Percentiles rank a stretch among this genome's conserved stretches.
Evolutionary conservation across 2,797 vertebrate species (phyloP).

Genomic region (Hipposideros larvatus): DNA sequence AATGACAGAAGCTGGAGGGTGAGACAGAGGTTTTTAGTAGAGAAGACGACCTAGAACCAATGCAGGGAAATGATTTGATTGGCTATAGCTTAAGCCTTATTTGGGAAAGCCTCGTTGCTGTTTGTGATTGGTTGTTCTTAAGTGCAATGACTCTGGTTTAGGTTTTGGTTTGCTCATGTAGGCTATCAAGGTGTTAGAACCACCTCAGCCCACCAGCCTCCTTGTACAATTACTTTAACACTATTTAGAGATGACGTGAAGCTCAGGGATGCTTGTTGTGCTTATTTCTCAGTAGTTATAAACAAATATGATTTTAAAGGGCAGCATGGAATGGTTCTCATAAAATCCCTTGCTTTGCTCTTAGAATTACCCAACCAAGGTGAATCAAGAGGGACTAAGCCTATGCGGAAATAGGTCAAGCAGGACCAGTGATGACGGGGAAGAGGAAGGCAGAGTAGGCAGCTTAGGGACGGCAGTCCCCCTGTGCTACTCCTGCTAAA

Average conservation of each 20-base stretch:
- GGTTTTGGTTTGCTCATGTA: not conserved
- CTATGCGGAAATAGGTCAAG: not conserved
- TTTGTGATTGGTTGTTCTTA: not conserved
- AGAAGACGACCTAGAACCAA: not conserved
- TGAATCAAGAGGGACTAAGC: not conserved
- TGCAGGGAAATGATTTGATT: not conserved
- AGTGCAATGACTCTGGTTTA: not conserved
- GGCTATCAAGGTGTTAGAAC: not conserved
- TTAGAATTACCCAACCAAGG: not conserved
- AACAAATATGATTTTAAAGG: not conserved
- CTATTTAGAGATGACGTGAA: not conserved
- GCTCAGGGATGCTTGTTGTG: not conserved
- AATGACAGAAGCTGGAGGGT: not conserved
- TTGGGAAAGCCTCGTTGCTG: not conserved
- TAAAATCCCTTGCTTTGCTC: slow-evolving; percentile 1
- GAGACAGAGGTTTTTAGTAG: not conserved
- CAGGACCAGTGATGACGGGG: not conserved
- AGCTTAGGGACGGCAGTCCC: no score
- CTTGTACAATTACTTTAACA: not conserved
- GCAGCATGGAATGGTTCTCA: not conserved
- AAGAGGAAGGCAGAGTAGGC: not conserved
- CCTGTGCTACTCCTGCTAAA: not conserved
- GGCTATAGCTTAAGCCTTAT: not conserved
- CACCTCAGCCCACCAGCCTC: not conserved
- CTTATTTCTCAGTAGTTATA: slow-evolving; percentile 12